These are phyloP conservation scores for Halichondria panicea DNA, from an alignment of 37 sponge, comb jelly and placozoan genomes.

Conservation along the genomic window DNA sequence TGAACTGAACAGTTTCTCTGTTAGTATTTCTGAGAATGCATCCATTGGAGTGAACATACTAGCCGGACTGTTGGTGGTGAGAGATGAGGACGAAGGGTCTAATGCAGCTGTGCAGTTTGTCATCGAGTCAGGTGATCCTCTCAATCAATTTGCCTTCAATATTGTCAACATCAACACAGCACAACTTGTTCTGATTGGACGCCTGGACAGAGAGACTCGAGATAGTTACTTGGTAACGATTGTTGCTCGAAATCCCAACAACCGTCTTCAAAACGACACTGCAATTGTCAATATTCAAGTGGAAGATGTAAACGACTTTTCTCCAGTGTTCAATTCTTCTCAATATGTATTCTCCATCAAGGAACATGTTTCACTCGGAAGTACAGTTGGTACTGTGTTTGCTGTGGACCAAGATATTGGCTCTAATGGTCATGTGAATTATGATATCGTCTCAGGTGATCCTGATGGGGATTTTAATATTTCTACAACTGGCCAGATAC, in stretches of 20 bases:
- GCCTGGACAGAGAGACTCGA: constrained; percentile 41
- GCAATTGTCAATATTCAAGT: constrained; percentile 38
- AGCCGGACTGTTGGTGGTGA: constrained; percentile 12
- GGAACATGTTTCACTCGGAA: constrained; percentile 27
- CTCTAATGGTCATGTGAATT: constrained; percentile 22
- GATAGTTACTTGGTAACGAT: constrained; percentile 8
- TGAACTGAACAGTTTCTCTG: constrained; percentile 3
- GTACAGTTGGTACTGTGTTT: constrained; percentile 38
- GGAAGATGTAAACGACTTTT: constrained; percentile 47
- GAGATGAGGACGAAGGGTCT: constrained; percentile 41
- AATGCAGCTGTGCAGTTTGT: constrained; percentile 37
- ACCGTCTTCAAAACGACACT: constrained; percentile 14
- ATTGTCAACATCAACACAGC: background rate
- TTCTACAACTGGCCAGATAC: background rate
- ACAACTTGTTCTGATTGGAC: constrained; percentile 14
- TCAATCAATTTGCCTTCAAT: constrained; percentile 32
- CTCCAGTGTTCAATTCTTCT: constrained; percentile 34
- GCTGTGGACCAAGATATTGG: constrained; percentile 64
- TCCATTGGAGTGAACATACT: constrained; percentile 8
- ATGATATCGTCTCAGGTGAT: constrained; percentile 4
- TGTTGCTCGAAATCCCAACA: background rate
- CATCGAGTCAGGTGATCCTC: constrained; percentile 15
- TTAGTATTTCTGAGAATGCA: constrained; percentile 34
- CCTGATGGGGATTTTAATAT: background rate
- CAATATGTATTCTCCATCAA: constrained; percentile 14